Percentiles rank a stretch among this genome's conserved stretches.
These are phyloP conservation scores for Astreopora myriophthalma DNA, from an alignment of 64 coral and sea anemone species.

Conservation along the genomic window DNA sequence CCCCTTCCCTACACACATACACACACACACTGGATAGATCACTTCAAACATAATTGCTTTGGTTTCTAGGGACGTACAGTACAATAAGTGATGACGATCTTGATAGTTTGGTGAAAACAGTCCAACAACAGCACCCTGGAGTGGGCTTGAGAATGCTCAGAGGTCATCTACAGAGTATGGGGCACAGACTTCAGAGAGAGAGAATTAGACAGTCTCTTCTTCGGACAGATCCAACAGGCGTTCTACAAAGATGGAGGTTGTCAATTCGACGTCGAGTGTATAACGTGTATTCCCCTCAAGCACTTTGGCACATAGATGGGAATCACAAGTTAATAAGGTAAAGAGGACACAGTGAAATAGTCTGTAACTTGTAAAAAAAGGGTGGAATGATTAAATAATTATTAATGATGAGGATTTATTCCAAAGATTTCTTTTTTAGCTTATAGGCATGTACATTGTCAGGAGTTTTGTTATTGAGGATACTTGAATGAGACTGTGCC, in stretches of 20 bases:
- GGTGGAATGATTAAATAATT: too few species aligned
- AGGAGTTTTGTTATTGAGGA: too few species aligned
- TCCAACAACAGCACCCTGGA: constrained; percentile 46
- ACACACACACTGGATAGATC: too few species aligned
- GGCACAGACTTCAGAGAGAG: constrained; percentile 37
- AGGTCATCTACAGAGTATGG: constrained; percentile 40
- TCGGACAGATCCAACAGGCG: constrained; percentile 60
- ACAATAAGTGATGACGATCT: constrained; percentile 28
- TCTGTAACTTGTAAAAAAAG: too few species aligned
- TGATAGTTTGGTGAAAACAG: constrained; percentile 14
- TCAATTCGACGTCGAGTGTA: constrained; percentile 59
- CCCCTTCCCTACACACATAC: too few species aligned
- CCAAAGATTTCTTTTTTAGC: too few species aligned
- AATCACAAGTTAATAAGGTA: constrained; percentile 62
- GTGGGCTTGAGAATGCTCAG: constrained; percentile 45
- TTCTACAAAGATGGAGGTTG: constrained; percentile 48
- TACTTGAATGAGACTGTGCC: too few species aligned
- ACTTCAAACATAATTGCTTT: too few species aligned
- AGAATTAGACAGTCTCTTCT: constrained; percentile 33
- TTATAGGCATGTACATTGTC: too few species aligned
- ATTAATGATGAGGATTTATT: too few species aligned
- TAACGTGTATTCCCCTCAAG: constrained; percentile 37
- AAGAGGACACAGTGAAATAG: background rate
- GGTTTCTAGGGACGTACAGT: constrained; percentile 27
- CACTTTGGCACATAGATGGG: constrained; percentile 52